phyloP scores from a whole-genome alignment of 2,113 vertebrate genomes.

The Chrysemys picta region DNA sequence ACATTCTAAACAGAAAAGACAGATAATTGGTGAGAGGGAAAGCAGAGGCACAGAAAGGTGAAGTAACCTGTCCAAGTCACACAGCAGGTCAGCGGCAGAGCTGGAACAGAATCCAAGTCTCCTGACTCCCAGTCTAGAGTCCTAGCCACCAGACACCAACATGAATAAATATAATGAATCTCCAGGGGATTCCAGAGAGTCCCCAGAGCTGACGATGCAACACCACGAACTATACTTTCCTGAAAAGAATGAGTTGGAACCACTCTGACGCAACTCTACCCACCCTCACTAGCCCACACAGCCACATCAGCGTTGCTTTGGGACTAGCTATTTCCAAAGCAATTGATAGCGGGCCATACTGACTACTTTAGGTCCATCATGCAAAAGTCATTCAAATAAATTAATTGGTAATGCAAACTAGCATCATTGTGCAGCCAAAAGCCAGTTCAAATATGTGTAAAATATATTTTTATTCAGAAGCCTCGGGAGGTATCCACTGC shows the following conservation, averaged over 20 bases:
- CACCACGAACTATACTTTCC: not conserved
- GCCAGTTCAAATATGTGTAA: constrained; percentile 6
- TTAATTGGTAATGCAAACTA: fast-evolving
- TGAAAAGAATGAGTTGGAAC: not conserved
- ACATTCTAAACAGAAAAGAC: not conserved
- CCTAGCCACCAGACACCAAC: not conserved
- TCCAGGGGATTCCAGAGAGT: not conserved
- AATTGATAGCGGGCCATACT: not conserved
- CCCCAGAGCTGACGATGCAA: not conserved
- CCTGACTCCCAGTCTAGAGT: not conserved
- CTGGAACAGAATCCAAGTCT: not conserved
- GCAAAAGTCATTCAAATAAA: not conserved
- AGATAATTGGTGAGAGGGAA: not conserved
- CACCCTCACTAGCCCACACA: not conserved
- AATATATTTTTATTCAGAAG: not conserved
- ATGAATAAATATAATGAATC: not conserved
- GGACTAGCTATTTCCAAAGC: not conserved
- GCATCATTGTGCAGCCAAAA: not conserved
- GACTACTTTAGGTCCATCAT: not conserved
- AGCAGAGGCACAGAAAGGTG: not conserved
- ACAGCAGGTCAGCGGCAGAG: not conserved
- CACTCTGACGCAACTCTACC: not conserved
- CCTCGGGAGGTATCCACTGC: not conserved
- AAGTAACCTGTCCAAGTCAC: not conserved
- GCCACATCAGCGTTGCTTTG: not conserved